These are phyloP conservation scores for Sebastes itinus DNA, from an alignment of 2,797 vertebrate species.

Conservation along the genomic window DNA sequence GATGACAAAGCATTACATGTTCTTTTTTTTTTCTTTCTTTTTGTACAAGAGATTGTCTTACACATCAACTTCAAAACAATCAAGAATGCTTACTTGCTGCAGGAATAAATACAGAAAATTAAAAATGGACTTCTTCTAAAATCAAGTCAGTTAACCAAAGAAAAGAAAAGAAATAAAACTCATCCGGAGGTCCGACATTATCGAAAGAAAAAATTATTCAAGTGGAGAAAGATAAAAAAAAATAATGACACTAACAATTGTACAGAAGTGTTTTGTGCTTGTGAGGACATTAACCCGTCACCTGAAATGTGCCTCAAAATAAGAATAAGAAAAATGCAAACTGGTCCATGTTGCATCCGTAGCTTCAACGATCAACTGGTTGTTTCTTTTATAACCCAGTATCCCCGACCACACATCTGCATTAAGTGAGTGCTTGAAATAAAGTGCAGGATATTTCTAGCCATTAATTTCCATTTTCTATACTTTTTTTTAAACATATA, in stretches of 20 bases:
- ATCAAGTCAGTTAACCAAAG: constrained; percentile 26
- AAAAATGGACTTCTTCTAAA: constrained; percentile 11
- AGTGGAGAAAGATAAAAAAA: constrained; percentile 32
- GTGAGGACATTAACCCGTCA: constrained; percentile 57
- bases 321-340: constrained; percentile 15
- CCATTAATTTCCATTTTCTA: constrained; percentile 47
- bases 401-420: constrained; percentile 39
- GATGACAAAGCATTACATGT: neutral
- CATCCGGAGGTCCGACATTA: constrained; percentile 30
- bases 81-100: constrained; percentile 21
- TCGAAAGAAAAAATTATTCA: constrained; percentile 37
- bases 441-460: constrained; percentile 75
- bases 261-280: constrained; percentile 53
- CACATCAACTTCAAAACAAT: constrained; percentile 36
- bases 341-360: constrained; percentile 4
- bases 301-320: constrained; percentile 47
- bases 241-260: constrained; percentile 30
- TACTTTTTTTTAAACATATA: constrained; percentile 37
- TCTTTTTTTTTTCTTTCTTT: neutral
- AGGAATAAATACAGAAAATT: constrained; percentile 60
- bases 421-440: constrained; percentile 60
- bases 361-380: constrained; percentile 7
- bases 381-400: neutral
- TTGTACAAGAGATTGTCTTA: constrained; percentile 11
- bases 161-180: constrained; percentile 6